Evolutionary conservation across 1,140 invertebrate species (phyloP), one percentile per base, ranked within the genome.

Genomic region (Pseudomyrmex flavicornis): DNA sequence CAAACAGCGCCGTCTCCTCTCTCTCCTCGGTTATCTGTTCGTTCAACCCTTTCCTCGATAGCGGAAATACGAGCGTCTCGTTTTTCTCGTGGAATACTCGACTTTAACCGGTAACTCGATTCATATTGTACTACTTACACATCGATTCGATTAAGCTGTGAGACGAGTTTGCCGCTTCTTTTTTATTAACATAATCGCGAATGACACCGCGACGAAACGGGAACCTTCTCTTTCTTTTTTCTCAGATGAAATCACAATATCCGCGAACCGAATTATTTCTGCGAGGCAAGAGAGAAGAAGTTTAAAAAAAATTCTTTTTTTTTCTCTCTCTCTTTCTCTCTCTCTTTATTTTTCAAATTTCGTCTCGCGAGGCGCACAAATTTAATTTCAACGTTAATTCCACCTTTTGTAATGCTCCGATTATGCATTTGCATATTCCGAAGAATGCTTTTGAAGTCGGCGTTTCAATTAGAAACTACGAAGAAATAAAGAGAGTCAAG

Each of bases 91-190:
- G 58, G 0, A 82, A 82, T 63, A 17, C 35, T 35, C 50, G 59
- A 13, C 61, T 75, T 74, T 74, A 62, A 26, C 26, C 50, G 76
- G 66, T 70, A 80, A 72, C 20, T 72, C 54, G 66, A 80, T 80
- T 80, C 72, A 70, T 80, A 72, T 80, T 80, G 17, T 46, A 52
- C 59, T 84, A 84, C 54, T 62, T 70, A 72, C 70, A 59, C 54
- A 80, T 80, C 76, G 76, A 80, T 80, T 72, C 54, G 76, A 80
- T 80, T 80, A 72, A 72, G 44, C 26, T 22, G 12, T 65, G 17
- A 52, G 20, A 13, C 46, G 17, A 9, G 66, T 2, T 20, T 52
- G 44, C 10, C 17, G 82, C 72, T 59, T 77, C 26, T 58, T 22
- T 54, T 83, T 84, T 79, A 85, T 9, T 35, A 35, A 4, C 22